Percentiles rank a stretch among this genome's conserved stretches.
Conservation (phyloP, 2,888 invertebrate species). For the Tenthredo amoena region DNA sequence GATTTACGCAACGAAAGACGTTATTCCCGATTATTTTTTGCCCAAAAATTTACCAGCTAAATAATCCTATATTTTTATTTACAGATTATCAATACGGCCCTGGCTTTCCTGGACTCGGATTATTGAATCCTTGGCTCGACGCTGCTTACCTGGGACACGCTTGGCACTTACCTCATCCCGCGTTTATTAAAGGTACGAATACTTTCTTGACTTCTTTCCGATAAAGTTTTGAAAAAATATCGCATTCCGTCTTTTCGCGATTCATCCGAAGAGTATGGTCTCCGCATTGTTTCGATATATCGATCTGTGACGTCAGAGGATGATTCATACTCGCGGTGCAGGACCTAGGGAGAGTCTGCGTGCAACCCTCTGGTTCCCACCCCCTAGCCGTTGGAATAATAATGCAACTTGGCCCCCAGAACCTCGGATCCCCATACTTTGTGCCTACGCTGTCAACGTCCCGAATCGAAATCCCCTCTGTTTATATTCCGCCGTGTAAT, state of each 20-base stretch:
- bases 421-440: constrained; percentile 30
- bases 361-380: constrained; percentile 68
- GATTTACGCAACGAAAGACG: constrained; percentile 22
- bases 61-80: constrained; percentile 66
- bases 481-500: constrained; percentile 45
- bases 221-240: background rate
- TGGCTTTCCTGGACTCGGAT: constrained; percentile 79
- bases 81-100: constrained; percentile 90
- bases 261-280: constrained; percentile 49
- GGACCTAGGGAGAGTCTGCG: constrained; percentile 70
- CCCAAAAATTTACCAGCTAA: background rate
- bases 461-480: constrained; percentile 52
- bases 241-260: background rate
- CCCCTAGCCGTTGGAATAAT: constrained; percentile 65
- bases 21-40: background rate
- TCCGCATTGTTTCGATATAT: constrained; percentile 52
- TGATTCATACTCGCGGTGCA: constrained; percentile 72
- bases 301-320: constrained; percentile 66
- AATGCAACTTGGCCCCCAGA: constrained; percentile 66
- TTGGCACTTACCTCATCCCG: constrained; percentile 79
- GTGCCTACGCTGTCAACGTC: constrained; percentile 54
- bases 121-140: constrained; percentile 92
- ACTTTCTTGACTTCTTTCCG: background rate
- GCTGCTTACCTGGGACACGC: constrained; percentile 90
- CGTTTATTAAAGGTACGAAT: constrained; percentile 83